Evolutionary conservation across 2,113 vertebrate genomes (phyloP), one percentile per base, ranked within the genome.

Genomic region (Falco punctatus): DNA sequence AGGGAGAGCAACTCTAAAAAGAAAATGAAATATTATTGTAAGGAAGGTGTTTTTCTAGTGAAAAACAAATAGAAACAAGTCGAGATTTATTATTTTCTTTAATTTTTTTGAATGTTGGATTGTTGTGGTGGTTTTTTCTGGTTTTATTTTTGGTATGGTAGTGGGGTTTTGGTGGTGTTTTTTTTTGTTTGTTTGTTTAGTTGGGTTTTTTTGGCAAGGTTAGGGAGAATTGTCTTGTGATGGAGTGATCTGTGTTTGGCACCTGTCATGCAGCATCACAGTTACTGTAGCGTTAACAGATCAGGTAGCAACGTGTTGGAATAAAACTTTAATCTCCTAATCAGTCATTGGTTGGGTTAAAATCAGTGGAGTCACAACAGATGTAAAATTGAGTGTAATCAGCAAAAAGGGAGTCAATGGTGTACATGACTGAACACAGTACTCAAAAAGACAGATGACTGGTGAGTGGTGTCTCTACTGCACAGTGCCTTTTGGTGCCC

Each of bases 391-490:
- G 54, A 72, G 18, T n/a, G 35, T 54, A 13, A 70, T 69, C 46
- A 70, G 27, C 26, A 52, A 61, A 79, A 83, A 35, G 16, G 22
- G 35, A 81, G 33, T 17, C 15, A 19, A 1, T 30, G 40, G 13
- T 11, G 2, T 58, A 6, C 1, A 8, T 67, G 59, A 44, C 46
- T 57, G 32, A 59, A 65, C 0, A 0, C 5, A 17, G 42, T 46
- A 13, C 27, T 81, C 32, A 57, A 32, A 42, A 83, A 65, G 38
- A 48, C 3, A 2, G 26, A 15, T 48, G 17, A 23, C 4, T 57
- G 35, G 22, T 46, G 51, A 30, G 22, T 46, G 27, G 6, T 55
- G 13, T 30, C 26, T 54, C 7, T 13, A n/a, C 35, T 49, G 35
- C 23, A 7, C 1, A 0, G 17, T 51, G 14, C 15, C 40, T 57